A percentile compares a stretch with the other conserved stretches of the same genome.
phyloP scores from a whole-genome alignment of 1,140 invertebrate species.

The Asbolus verrucosus region DNA sequence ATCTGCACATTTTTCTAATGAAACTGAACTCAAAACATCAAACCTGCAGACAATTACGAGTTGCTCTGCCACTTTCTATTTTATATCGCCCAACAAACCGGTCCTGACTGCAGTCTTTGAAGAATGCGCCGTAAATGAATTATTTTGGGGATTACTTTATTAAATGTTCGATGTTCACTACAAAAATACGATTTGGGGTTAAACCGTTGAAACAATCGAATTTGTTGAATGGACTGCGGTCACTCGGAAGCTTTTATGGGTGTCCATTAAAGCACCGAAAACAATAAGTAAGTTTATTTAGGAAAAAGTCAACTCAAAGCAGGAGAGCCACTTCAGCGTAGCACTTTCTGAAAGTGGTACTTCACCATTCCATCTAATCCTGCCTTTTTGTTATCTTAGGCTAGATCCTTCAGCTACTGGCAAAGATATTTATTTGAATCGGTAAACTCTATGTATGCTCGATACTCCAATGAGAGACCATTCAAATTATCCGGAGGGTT shows the following conservation, averaged over 20 bases:
- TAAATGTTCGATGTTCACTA: not conserved
- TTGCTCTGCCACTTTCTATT: too few species aligned
- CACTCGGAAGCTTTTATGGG: conserved; percentile 41
- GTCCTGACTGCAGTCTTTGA: too few species aligned
- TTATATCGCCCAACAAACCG: too few species aligned
- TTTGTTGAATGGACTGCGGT: conserved; percentile 38
- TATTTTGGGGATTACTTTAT: not conserved
- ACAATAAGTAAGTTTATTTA: conserved; percentile 46
- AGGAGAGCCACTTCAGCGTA: conserved; percentile 21
- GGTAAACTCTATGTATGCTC: not conserved
- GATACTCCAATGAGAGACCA: too few species aligned
- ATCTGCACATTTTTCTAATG: too few species aligned
- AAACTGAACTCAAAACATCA: too few species aligned
- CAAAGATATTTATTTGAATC: not conserved
- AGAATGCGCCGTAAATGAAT: too few species aligned
- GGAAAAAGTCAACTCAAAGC: conserved; percentile 43
- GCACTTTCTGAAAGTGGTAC: conserved; percentile 28
- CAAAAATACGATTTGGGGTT: conserved; percentile 19
- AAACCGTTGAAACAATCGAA: conserved; percentile 35
- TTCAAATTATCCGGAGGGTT: too few species aligned
- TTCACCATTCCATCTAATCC: conserved; percentile 35
- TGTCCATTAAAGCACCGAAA: conserved; percentile 43
- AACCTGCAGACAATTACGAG: too few species aligned
- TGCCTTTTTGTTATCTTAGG: conserved; percentile 36
- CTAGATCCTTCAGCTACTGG: not conserved